Evolutionary conservation across 2,888 invertebrate genomes (phyloP).

Genomic region (Hydrotaea cyrtoneurina): DNA sequence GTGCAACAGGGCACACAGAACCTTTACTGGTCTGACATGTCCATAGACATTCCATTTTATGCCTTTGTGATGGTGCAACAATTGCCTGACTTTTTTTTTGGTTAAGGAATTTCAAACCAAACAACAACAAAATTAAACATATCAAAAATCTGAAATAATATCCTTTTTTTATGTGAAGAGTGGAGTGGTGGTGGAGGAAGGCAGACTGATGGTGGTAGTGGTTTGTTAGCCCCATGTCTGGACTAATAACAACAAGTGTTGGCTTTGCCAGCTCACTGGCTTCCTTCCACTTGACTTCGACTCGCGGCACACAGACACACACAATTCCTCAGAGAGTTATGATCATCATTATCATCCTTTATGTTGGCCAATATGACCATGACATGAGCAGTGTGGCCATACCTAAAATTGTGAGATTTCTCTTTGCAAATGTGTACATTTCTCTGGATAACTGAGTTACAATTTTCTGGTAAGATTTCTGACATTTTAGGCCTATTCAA

Average conservation of each 20-base stretch:
- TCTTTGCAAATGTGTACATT: no score
- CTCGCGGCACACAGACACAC: slow-evolving; percentile 9
- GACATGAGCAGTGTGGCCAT: neutral
- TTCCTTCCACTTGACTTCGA: slow-evolving; percentile 54
- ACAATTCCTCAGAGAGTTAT: slow-evolving; percentile 36
- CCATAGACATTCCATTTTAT: slow-evolving; percentile 32
- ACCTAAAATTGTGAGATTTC: neutral
- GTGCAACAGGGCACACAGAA: neutral
- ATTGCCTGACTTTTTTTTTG: neutral
- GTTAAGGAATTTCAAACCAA: slow-evolving; percentile 25
- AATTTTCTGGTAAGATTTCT: no score
- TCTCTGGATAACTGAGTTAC: no score
- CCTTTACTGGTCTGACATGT: neutral
- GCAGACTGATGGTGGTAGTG: neutral
- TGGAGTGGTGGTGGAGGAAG: neutral
- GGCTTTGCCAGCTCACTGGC: slow-evolving; percentile 52
- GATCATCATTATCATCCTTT: slow-evolving; percentile 25
- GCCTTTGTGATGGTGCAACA: slow-evolving; percentile 22
- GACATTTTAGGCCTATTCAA: no score
- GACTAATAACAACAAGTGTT: slow-evolving; percentile 61
- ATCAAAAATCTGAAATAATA: slow-evolving; percentile 17
- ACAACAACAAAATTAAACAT: neutral
- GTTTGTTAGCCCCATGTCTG: slow-evolving; percentile 41
- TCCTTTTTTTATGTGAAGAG: slow-evolving; percentile 23
- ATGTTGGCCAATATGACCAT: neutral